phyloP scores from a whole-genome alignment of 2,888 invertebrate species.

The Drosophila helvetica region DNA sequence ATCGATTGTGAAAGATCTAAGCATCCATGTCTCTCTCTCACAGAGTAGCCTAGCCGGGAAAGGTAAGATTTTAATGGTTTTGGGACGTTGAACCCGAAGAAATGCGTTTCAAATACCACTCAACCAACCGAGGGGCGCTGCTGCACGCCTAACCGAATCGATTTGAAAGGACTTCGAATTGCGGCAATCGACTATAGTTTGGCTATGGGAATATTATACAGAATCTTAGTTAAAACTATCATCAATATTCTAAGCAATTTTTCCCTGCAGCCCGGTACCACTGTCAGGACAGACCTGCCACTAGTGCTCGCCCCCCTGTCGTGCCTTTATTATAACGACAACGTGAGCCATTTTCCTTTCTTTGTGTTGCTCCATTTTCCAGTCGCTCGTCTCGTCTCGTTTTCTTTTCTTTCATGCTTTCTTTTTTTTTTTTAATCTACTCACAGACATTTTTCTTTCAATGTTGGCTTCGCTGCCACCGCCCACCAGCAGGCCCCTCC shows the following conservation, averaged over 20 bases:
- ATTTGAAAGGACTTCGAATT: no score
- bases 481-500: background rate
- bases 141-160: no score
- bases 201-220: no score
- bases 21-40: background rate
- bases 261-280: background rate
- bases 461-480: slow-evolving; percentile 46
- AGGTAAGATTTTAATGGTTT: background rate
- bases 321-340: slow-evolving; percentile 69
- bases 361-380: slow-evolving; percentile 59
- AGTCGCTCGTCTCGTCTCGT: slow-evolving; percentile 50
- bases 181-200: no score
- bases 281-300: no score
- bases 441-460: slow-evolving; percentile 75
- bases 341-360: slow-evolving; percentile 69
- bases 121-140: no score
- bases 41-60: background rate
- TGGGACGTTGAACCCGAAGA: no score
- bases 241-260: background rate
- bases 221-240: no score
- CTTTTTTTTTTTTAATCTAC: slow-evolving; percentile 70
- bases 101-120: no score
- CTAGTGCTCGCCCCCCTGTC: slow-evolving; percentile 15
- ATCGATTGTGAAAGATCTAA: background rate
- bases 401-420: slow-evolving; percentile 27